Percentiles rank a stretch among this genome's conserved stretches.
Evolutionary conservation across 2,888 invertebrate genomes (phyloP).

Genomic region (Tridacna crocea): DNA sequence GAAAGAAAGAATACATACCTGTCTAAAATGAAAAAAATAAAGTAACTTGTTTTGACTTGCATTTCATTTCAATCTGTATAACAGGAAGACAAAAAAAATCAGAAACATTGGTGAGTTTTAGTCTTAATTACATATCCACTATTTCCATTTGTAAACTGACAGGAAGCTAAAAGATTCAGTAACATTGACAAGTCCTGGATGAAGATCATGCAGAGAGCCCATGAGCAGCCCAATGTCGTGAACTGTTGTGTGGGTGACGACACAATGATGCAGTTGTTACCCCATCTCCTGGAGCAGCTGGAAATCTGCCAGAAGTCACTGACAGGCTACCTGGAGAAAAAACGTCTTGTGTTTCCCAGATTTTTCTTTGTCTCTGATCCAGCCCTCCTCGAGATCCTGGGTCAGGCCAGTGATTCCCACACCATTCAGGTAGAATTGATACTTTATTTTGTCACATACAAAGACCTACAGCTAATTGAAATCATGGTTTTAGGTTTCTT

Average conservation of each 20-base stretch:
- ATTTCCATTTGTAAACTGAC: conserved; percentile 11
- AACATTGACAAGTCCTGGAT: conserved; percentile 99
- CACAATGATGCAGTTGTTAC: conserved; percentile 94
- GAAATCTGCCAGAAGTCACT: conserved; percentile 98
- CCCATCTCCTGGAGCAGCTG: conserved; percentile 97
- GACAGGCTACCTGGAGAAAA: conserved; percentile 89
- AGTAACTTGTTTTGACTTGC: no score
- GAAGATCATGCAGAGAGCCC: conserved; percentile 95
- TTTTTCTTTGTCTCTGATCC: conserved; percentile 85
- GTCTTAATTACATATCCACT: neutral
- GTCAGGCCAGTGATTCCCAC: conserved; percentile 85
- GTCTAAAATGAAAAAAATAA: no score
- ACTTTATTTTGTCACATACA: neutral
- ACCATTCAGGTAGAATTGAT: conserved; percentile 83
- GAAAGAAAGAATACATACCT: no score
- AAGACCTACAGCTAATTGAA: neutral
- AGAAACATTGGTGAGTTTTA: no score
- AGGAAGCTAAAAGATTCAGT: conserved; percentile 88
- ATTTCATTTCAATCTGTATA: no score
- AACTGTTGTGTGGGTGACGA: conserved; percentile 98
- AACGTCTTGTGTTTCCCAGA: conserved; percentile 83
- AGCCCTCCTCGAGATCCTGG: conserved; percentile 84
- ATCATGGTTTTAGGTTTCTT: no score
- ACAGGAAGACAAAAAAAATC: no score
- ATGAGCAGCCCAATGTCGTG: conserved; percentile 97